Base-by-base conservation (phyloP, 2,888 invertebrate genomes). In the Steinernema carpocapsae region DNA sequence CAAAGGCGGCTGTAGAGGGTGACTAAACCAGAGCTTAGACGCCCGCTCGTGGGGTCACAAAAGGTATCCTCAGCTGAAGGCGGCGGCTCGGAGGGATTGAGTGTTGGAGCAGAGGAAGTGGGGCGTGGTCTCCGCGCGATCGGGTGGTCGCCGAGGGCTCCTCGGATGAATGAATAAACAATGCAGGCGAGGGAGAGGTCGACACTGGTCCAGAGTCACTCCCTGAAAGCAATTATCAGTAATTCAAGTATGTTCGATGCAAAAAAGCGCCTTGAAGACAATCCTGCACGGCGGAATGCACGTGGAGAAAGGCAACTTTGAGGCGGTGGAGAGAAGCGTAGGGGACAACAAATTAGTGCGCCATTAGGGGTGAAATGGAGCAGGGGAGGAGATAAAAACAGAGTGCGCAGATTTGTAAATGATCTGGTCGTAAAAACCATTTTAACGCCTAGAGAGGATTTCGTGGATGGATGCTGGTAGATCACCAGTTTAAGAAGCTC, bases 211-310 rank as follows among this genome's bases (percentile, higher is more conserved):
- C 24, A 14, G 48, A n/a, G 48, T 48, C n/a, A 48, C 48, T 48
- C 48, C 19, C 64, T 64, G 64, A 22, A 64, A 64, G 64, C 64
- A 64, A 64, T 64, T 64, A 64, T 64, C 64, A 64, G 64, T 37
- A 64, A 64, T 64, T 64, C 32, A 64, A 64, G 32, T 37, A 32
- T 64, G 64, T 64, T 26, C 6, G 64, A 37, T 17, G 64, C 32
- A 64, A 64, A 64, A 64, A 64, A 22, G 32, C 32, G 64, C 64
- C 37, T 37, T 37, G 37, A 37, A 22, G 52, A 52, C 52, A 52
- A 26, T 2, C 48, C 19, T 48, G 48, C 48, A 19, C 48, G 17
- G n/a, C 19, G 48, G 48, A 17, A 4, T 7, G 48, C 48, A 48
- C n/a, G n/a, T 48, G 48, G 17, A 48, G 19, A n/a, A 48, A 14